Evolutionary conservation across 2,113 vertebrate genomes (phyloP).

Genomic region (Phrynosoma blainvillii): DNA sequence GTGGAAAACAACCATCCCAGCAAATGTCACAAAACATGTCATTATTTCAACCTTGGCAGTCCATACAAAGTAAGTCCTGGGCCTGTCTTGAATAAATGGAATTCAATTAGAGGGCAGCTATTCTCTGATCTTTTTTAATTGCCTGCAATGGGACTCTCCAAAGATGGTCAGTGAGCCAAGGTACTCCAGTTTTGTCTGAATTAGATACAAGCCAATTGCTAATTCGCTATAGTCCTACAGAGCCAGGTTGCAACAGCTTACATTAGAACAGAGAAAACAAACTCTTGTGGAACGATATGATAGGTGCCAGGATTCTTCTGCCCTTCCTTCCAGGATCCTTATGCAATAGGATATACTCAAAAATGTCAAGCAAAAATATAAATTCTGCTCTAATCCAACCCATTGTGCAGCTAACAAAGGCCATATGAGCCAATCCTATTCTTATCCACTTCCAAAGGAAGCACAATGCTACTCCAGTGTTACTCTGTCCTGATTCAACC

Average conservation of each 20-base stretch:
- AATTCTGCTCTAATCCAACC: neutral
- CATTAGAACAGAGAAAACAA: neutral
- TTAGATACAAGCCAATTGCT: neutral
- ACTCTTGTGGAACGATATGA: neutral
- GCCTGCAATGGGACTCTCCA: neutral
- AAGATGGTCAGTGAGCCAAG: neutral
- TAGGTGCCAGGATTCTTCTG: neutral
- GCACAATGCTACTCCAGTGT: too few species aligned
- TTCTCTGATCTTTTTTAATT: constrained; percentile 2
- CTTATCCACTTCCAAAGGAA: too few species aligned
- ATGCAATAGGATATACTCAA: neutral
- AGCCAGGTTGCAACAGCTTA: neutral
- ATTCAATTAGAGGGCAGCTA: constrained; percentile 28
- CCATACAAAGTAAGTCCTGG: neutral
- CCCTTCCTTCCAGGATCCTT: neutral
- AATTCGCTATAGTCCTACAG: neutral
- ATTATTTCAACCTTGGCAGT: constrained; percentile 42
- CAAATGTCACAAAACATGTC: neutral
- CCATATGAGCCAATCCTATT: too few species aligned
- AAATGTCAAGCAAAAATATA: neutral
- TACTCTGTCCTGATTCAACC: too few species aligned
- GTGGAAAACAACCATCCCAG: neutral
- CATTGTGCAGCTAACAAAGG: neutral
- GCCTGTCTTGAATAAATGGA: neutral
- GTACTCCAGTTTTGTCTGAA: neutral